phyloP scores from a whole-genome alignment of 2,888 invertebrate genomes.

The Phragmatobia fuliginosa region DNA sequence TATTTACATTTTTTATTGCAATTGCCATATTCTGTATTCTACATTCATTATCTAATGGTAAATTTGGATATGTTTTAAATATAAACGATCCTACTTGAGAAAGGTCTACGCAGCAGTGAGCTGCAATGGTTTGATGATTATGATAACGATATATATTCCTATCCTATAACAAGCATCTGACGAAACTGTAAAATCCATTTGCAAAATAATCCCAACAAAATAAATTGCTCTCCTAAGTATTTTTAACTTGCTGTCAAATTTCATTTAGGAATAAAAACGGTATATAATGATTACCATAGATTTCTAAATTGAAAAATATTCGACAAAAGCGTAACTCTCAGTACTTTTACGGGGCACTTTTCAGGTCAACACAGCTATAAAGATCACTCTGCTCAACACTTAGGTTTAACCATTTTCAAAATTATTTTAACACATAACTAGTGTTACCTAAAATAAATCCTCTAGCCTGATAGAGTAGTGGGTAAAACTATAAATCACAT shows the following conservation, averaged over 20 bases:
- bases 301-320: not conserved
- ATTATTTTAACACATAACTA: not conserved
- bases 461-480: not conserved
- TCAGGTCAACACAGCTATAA: not conserved
- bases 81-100: too few relatives aligned
- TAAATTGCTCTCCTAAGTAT: too few relatives aligned
- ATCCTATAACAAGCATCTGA: too few relatives aligned
- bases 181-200: too few relatives aligned
- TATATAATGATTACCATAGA: not conserved
- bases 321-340: too few relatives aligned
- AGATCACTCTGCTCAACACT: not conserved
- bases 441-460: not conserved
- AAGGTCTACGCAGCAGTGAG: too few relatives aligned
- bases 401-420: not conserved
- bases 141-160: too few relatives aligned
- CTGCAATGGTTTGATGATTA: too few relatives aligned
- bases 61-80: too few relatives aligned
- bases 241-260: too few relatives aligned
- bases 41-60: too few relatives aligned
- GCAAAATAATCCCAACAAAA: not conserved
- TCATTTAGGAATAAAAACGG: not conserved
- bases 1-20: constrained; percentile 13
- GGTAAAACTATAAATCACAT: not conserved
- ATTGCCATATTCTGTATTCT: constrained; percentile 6
- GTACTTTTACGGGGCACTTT: not conserved